phyloP scores from a whole-genome alignment of 2,113 vertebrate species.

The Misgurnus anguillicaudatus region DNA sequence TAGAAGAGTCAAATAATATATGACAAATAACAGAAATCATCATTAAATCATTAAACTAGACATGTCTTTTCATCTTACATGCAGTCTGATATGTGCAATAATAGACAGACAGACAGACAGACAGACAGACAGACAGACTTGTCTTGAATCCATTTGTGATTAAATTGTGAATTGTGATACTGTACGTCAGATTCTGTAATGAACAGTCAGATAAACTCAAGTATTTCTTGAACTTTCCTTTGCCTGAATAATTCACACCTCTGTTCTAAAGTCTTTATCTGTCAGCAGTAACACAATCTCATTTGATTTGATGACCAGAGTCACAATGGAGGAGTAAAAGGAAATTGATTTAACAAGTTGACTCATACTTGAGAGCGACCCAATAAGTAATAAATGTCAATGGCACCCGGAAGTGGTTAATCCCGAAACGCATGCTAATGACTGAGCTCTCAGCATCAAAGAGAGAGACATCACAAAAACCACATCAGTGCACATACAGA shows the following conservation, averaged over 20 bases:
- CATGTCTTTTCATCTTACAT: no score
- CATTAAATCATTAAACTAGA: no score
- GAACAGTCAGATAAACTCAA: not conserved
- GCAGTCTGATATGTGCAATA: no score
- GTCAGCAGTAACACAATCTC: constrained; percentile 36
- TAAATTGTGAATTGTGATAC: no score
- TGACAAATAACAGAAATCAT: no score
- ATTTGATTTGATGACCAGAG: constrained; percentile 45
- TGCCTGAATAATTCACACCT: constrained; percentile 13
- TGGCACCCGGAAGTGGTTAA: constrained; percentile 53
- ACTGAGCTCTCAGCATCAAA: constrained; percentile 52
- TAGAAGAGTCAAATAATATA: no score
- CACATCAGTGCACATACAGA: constrained; percentile 35
- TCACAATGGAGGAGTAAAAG: constrained; percentile 37
- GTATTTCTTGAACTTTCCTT: not conserved
- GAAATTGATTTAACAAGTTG: constrained; percentile 55
- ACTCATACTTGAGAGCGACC: constrained; percentile 45
- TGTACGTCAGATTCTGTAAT: not conserved
- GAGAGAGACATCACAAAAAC: constrained; percentile 39
- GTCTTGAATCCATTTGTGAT: no score
- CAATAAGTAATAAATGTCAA: constrained; percentile 52
- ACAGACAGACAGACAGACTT: no score
- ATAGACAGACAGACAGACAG: no score
- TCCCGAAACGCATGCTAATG: constrained; percentile 50
- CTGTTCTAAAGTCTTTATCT: constrained; percentile 30